Base-by-base conservation (phyloP, 2,113 vertebrate genomes). In the Grammomys dolichurus region DNA sequence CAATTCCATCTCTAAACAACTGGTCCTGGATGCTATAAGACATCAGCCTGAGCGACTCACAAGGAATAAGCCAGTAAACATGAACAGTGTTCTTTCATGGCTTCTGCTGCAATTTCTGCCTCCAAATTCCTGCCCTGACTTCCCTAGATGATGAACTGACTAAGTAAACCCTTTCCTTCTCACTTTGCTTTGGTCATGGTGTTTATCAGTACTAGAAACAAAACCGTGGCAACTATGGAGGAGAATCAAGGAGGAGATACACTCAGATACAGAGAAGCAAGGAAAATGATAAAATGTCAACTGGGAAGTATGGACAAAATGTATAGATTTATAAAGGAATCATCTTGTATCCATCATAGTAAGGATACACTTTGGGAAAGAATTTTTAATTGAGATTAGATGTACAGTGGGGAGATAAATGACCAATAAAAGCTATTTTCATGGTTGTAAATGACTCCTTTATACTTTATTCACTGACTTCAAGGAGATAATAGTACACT, bases 381-480 rank as follows among this genome's bases (percentile, higher is more conserved):
- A 93, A 58, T 72, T 33, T 78, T 80, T 16, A 65, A 56, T 13
- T 92, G 51, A 96, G 58, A 12, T 75, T 75, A 94, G 84, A 90
- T 75, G 17, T 5, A 19, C 9, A 24, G 3, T 31, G 22, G 13
- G 1, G 26, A 40, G 3, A 43, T 84, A 20, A 33, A 84, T 69
- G 19, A 56, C 11, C 8, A 87, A 91, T 51, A 75, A 1, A 72
- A 43, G 33, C 40, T 60, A 91, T 86, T 91, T 93, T 24, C 31
- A 72, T 54, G 33, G 12, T 84, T 48, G 87, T 91, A 87, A 89
- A 89, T 87, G n/a, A 28, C 51, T 80, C 89, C 76, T 56, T 36
- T 22, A n/a, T 1, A 70, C 36, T 93, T 89, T 78, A 56, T 28
- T 91, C 81, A 86, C 80, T 93, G 40, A 20, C 58, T 87, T 11